A percentile compares a stretch with the other conserved stretches of the same genome.
Conservation (phyloP, 2,888 invertebrate species). For the Desoria tigrina region DNA sequence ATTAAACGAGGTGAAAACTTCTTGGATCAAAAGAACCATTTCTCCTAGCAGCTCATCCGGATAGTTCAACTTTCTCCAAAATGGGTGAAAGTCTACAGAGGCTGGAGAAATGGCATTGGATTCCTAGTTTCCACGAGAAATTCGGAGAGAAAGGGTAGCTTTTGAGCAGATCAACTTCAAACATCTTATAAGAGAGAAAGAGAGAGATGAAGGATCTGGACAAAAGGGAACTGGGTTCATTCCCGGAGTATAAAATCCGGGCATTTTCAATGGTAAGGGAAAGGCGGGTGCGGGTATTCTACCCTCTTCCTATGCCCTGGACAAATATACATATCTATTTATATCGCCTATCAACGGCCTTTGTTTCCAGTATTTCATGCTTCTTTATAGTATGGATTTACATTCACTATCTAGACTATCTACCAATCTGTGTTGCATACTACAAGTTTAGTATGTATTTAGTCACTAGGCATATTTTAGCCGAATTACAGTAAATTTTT, state of each 20-base stretch:
- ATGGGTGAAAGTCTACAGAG: constrained; percentile 1
- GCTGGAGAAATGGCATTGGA: background rate
- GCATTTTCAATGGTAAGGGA: constrained; percentile 12
- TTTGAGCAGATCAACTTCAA: background rate
- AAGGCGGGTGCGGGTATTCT: constrained; percentile 20
- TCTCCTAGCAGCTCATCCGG: constrained; percentile 8
- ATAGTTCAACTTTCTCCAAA: constrained; percentile 15
- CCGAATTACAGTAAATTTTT: too few species aligned
- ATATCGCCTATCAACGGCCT: too few species aligned
- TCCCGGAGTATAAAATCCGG: constrained; percentile 16
- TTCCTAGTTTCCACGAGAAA: too few species aligned
- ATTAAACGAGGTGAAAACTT: too few species aligned
- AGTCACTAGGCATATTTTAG: too few species aligned
- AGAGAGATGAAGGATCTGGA: background rate
- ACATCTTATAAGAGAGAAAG: background rate
- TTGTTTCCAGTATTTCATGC: too few species aligned
- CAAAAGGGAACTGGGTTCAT: background rate
- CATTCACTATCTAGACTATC: too few species aligned
- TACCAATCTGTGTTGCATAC: too few species aligned
- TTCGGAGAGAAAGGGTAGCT: background rate
- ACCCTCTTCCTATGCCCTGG: background rate
- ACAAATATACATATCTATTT: too few species aligned
- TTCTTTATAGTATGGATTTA: too few species aligned
- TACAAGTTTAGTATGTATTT: too few species aligned
- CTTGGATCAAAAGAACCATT: constrained; percentile 6